Conservation (phyloP, 2,888 invertebrate species). For the Drosophila dives region DNA sequence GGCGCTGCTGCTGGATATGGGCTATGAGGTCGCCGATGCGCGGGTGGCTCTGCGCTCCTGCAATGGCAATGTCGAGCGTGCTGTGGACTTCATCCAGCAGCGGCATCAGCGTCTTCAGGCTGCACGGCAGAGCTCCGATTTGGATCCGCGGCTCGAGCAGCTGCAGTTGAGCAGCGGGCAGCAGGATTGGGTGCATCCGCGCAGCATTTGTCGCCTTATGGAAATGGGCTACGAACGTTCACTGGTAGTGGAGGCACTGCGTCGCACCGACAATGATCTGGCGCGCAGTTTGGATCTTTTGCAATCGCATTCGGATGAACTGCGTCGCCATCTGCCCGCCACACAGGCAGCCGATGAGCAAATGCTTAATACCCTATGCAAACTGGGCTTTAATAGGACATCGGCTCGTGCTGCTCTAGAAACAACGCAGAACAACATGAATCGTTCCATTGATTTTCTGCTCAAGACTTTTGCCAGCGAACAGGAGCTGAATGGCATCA, state of each 20-base stretch:
- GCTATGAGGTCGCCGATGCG: constrained; percentile 89
- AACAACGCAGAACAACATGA: constrained; percentile 86
- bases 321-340: constrained; percentile 64
- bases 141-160: constrained; percentile 81
- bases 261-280: constrained; percentile 47
- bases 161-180: constrained; percentile 32
- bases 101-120: constrained; percentile 85
- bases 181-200: constrained; percentile 83
- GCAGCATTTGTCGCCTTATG: constrained; percentile 85
- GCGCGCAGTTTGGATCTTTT: constrained; percentile 69
- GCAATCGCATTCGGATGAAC: constrained; percentile 73
- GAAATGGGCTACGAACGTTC: constrained; percentile 89
- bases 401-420: constrained; percentile 87
- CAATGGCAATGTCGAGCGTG: constrained; percentile 87
- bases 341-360: constrained; percentile 53
- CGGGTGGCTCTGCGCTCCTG: constrained; percentile 88
- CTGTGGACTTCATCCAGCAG: constrained; percentile 88
- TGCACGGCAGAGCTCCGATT: constrained; percentile 85
- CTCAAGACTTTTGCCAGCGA: constrained; percentile 82
- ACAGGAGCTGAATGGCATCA: constrained; percentile 67
- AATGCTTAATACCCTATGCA: constrained; percentile 67
- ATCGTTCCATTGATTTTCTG: constrained; percentile 87
- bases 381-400: constrained; percentile 87
- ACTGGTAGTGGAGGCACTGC: constrained; percentile 87
- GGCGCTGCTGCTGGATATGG: constrained; percentile 87